Percentiles rank a stretch among this genome's conserved stretches.
These are phyloP conservation scores for Siphonodentalium dalli DNA, from an alignment of 2,888 invertebrate genomes.

Conservation along the genomic window DNA sequence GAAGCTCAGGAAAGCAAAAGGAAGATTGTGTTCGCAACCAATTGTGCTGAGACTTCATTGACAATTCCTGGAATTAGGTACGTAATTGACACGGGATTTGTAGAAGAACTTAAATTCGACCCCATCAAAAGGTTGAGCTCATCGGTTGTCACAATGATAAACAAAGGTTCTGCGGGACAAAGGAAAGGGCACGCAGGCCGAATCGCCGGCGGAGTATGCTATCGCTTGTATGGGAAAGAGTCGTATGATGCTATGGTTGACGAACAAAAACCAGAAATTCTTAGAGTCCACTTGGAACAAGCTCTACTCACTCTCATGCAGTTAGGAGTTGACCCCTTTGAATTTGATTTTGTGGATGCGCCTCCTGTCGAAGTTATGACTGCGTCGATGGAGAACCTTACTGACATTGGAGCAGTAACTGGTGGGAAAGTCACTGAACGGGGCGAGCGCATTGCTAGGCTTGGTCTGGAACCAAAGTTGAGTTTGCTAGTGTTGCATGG, in stretches of 20 bases:
- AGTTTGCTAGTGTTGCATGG: conserved; percentile 44
- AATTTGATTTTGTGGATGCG: conserved; percentile 61
- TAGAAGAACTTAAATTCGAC: conserved; percentile 62
- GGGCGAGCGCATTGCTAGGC: conserved; percentile 53
- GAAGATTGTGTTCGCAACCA: conserved; percentile 65
- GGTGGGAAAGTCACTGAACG: conserved; percentile 47
- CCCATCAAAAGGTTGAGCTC: conserved; percentile 49
- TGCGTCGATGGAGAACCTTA: conserved; percentile 43
- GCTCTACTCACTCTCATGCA: conserved; percentile 55
- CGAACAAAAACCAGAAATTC: conserved; percentile 59
- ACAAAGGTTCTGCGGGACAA: conserved; percentile 63
- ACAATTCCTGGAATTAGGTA: conserved; percentile 64
- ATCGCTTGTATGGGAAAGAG: conserved; percentile 58
- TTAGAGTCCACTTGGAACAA: conserved; percentile 52
- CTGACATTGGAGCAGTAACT: conserved; percentile 48
- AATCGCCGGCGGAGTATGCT: conserved; percentile 61
- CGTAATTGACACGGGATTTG: conserved; percentile 64
- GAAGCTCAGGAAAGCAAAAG: conserved; percentile 36
- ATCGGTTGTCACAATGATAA: conserved; percentile 46
- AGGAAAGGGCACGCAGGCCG: conserved; percentile 65
- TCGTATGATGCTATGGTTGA: conserved; percentile 51
- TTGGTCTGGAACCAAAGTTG: conserved; percentile 57
- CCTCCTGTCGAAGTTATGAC: conserved; percentile 44
- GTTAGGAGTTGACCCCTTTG: conserved; percentile 49
- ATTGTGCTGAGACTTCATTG: conserved; percentile 65